Evolutionary conservation across 2,888 invertebrate genomes (phyloP), one percentile per base, ranked within the genome.

Genomic region (Hypena proboscidalis): DNA sequence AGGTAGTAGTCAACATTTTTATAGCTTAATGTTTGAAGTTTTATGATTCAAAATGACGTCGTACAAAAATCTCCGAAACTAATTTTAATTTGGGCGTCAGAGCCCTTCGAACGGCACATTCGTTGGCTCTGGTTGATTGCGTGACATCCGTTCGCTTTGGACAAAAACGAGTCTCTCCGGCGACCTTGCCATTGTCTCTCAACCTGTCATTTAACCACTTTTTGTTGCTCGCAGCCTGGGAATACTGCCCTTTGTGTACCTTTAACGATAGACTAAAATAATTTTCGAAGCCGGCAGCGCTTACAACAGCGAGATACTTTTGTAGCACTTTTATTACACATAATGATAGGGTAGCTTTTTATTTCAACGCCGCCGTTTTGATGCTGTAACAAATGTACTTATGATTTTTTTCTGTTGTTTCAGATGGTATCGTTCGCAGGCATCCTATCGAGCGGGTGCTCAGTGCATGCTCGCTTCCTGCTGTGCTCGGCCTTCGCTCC

Each of bases 401-500:
- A 2, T 11, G 2, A 25, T 25, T 11, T n/a, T n/a, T n/a, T n/a
- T n/a, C n/a, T n/a, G 8, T 60, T 56, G 43, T 75, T 94, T 11
- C 94, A 96, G 96, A 93, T 96, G 78, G 85, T 92, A 49, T 89
- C 93, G 49, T 95, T 95, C 82, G 90, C 94, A 71, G 95, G 94
- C 0, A 90, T 97, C 47, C 93, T 97, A 38, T 93, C 95, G 59
- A 94, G 95, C 70, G 94, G 95, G 35, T 97, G 97, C 77, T 97
- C 97, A 2, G 91, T 93, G 42, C 95, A 96, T 72, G 93, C 97
- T 25, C 93, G 95, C 60, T 96, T 98, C 83, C 95, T 98, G 74
- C 93, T 98, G 49, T 98, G 98, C 89, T 96, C 97, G 8, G 95
- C 97, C 36, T 96, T 96, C 83, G 96, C 96, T 5, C 98, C 98